A percentile compares a stretch with the other conserved stretches of the same genome.
Conservation (phyloP, 2,797 vertebrate species). For the Xenopus petersii region DNA sequence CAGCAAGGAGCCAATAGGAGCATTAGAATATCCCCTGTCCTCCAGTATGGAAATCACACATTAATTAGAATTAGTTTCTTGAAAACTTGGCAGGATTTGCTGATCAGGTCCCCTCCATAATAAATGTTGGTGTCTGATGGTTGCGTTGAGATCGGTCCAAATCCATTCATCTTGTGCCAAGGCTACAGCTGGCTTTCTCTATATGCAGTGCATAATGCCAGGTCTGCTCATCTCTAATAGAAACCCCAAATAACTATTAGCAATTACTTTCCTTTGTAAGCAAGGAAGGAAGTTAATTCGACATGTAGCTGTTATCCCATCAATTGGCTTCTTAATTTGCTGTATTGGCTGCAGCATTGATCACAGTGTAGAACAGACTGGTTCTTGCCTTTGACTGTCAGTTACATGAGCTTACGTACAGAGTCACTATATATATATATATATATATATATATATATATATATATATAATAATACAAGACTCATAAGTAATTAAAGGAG, state of each 20-base stretch:
- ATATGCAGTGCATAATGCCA: background rate
- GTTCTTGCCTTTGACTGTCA: background rate
- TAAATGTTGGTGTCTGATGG: too few species aligned
- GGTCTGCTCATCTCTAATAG: background rate
- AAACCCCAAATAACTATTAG: background rate
- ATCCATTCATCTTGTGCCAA: background rate
- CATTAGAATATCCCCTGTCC: too few species aligned
- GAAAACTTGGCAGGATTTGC: too few species aligned
- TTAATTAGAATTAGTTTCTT: too few species aligned
- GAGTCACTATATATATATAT: too few species aligned
- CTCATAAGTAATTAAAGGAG: too few species aligned
- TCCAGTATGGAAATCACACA: too few species aligned
- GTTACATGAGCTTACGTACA: background rate
- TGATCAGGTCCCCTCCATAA: too few species aligned
- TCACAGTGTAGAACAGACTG: background rate
- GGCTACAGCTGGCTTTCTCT: background rate
- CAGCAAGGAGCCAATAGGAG: too few species aligned
- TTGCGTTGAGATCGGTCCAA: background rate
- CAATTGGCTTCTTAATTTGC: background rate
- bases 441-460: too few species aligned
- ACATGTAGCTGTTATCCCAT: background rate
- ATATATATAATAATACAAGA: too few species aligned
- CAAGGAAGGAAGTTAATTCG: background rate
- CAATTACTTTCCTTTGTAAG: background rate
- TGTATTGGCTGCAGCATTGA: background rate